Percentiles rank a stretch among this genome's conserved stretches.
Evolutionary conservation across 2,888 invertebrate genomes (phyloP).

Genomic region (Cantharis rustica): DNA sequence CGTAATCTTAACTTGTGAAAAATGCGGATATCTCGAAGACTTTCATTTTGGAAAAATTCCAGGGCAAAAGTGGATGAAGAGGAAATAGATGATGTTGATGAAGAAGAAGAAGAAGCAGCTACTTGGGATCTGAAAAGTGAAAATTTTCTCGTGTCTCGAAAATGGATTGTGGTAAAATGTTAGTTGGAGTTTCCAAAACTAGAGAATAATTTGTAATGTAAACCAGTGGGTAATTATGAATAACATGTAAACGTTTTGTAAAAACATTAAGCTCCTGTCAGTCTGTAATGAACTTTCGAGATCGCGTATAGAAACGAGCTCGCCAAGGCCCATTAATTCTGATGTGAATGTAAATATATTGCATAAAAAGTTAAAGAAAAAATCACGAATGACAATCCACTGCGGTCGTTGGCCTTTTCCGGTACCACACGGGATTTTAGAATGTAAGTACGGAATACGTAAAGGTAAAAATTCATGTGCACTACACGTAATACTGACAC

Average conservation of each 20-base stretch:
- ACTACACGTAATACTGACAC: constrained; percentile 38
- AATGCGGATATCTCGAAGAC: not conserved
- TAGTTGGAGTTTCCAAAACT: not conserved
- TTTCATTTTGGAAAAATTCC: not conserved
- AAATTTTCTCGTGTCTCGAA: too few relatives aligned
- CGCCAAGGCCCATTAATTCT: constrained; percentile 35
- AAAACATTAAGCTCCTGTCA: not conserved
- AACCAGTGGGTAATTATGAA: not conserved
- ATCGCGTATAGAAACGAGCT: constrained; percentile 28
- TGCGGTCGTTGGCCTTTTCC: constrained; percentile 37
- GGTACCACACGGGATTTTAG: constrained; percentile 34
- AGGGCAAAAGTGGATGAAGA: not conserved
- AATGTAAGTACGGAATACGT: constrained; percentile 28
- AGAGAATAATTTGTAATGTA: not conserved
- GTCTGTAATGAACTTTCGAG: constrained; percentile 4
- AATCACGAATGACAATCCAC: constrained; percentile 37
- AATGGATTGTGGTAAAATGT: too few relatives aligned
- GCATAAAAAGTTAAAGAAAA: constrained; percentile 34
- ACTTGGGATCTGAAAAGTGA: too few relatives aligned
- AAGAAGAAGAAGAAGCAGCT: too few relatives aligned
- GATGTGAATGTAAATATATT: constrained; percentile 34
- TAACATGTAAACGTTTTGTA: not conserved
- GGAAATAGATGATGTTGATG: not conserved
- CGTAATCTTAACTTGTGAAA: not conserved
- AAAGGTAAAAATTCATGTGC: constrained; percentile 24